Evolutionary conservation across 2,888 invertebrate genomes (phyloP).

Genomic region (Dugesia japonica): DNA sequence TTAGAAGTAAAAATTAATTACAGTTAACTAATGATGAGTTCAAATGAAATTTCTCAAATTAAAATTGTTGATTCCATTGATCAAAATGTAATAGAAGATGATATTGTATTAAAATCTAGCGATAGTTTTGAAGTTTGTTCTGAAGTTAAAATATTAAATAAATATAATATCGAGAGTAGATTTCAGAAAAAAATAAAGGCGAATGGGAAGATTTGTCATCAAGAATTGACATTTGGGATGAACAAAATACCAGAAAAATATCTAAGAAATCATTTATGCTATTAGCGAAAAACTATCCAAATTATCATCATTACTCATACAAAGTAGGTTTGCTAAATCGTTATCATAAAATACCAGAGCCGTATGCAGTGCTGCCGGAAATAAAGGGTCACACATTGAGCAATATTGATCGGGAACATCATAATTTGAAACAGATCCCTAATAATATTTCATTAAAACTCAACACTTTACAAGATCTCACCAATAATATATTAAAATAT

Average conservation of each 20-base stretch:
- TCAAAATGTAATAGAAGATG: neutral
- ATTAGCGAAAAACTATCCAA: neutral
- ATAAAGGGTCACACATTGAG: neutral
- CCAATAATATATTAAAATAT: neutral
- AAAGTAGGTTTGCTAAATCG: neutral
- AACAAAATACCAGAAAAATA: neutral
- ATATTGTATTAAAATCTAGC: neutral
- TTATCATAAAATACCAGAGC: neutral
- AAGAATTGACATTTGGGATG: neutral
- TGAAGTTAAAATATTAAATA: too few relatives aligned
- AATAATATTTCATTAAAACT: neutral
- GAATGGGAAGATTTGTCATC: neutral
- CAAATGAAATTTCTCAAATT: too few relatives aligned
- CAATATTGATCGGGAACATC: neutral
- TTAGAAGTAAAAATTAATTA: neutral
- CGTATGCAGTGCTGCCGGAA: neutral
- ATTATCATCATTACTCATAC: neutral
- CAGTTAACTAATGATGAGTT: too few relatives aligned
- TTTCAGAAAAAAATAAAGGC: neutral
- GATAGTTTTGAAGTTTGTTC: too few relatives aligned
- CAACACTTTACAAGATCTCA: neutral
- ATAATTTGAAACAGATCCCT: neutral
- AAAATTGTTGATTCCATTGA: too few relatives aligned
- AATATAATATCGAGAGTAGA: neutral
- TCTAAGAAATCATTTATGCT: neutral